phyloP scores from a whole-genome alignment of 2,888 invertebrate species.

The Xestia sexstrigata region DNA sequence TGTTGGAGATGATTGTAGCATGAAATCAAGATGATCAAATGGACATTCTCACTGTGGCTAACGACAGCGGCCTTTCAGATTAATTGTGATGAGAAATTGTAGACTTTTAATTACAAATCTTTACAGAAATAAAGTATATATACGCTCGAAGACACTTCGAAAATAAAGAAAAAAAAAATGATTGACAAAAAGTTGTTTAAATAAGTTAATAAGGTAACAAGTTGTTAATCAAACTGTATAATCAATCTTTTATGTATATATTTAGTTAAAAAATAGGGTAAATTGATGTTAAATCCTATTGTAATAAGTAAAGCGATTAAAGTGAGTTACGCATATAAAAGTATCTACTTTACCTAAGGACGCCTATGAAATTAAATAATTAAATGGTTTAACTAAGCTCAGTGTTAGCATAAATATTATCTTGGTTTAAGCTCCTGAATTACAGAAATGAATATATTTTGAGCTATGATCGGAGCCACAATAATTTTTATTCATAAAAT shows the following conservation, averaged over 20 bases:
- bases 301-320: not conserved
- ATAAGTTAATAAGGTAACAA: no score
- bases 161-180: not conserved
- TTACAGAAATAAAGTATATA: not conserved
- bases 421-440: slow-evolving; percentile 25
- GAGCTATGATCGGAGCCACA: not conserved
- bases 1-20: not conserved
- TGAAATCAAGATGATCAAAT: not conserved
- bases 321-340: slow-evolving; percentile 26
- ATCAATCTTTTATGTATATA: no score
- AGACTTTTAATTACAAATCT: not conserved
- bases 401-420: slow-evolving; percentile 22
- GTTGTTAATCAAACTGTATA: no score
- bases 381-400: slow-evolving; percentile 13
- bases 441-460: slow-evolving; percentile 26
- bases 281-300: not conserved
- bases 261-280: not conserved
- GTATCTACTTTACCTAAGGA: slow-evolving; percentile 15
- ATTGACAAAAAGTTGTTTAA: not conserved
- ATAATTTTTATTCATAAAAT: no score
- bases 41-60: not conserved
- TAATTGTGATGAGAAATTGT: not conserved
- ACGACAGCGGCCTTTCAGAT: not conserved
- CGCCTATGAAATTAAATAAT: slow-evolving; percentile 27
- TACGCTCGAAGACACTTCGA: not conserved